Evolutionary conservation across 2,113 vertebrate species (phyloP), one percentile per base, ranked within the genome.

Genomic region (Corythornis vintsioides): DNA sequence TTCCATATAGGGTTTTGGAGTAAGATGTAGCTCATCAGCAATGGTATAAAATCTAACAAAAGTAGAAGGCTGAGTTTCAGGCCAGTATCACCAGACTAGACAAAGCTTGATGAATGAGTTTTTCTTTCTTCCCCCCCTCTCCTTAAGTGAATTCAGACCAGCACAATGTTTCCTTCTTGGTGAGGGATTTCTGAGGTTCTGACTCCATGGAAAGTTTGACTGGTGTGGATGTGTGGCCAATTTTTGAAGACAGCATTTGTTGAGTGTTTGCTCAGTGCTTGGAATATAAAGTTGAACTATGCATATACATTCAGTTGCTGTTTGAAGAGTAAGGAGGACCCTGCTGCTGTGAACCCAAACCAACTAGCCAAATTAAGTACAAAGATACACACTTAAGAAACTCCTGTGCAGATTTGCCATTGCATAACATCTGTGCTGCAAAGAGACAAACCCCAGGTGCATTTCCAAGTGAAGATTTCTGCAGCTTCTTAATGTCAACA

Each of bases 171-270:
- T 91, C 72, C 35, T 77, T 86, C 79, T 79, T 56, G 28, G 71
- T 86, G 71, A 82, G 48, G 66, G 67, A 84, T 92, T 84, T 86
- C 91, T 83, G 72, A 94, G 78, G 56, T 86, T 93, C 63, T 94
- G 90, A 94, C 63, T 95, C 59, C 77, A 91, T 87, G 94, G 96
- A 95, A 96, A 96, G 52, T 94, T 67, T 96, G 88, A 93, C 66
- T 74, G 90, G 56, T 0, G 4, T 72, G 79, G 53, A 47, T 92
- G 60, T 10, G 16, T 0, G 1, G 88, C 91, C 87, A 90, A 7
- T 64, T 94, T 89, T 65, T 89, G 72, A 92, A 89, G 70, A 40
- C 38, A 13, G 83, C 50, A 40, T 89, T 93, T 89, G 72, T 88
- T 83, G 75, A 86, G 69, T 38, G 71, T 63, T 95, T 94, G 47